Conservation (phyloP, 2,113 vertebrate species). For the Morone chrysops region DNA sequence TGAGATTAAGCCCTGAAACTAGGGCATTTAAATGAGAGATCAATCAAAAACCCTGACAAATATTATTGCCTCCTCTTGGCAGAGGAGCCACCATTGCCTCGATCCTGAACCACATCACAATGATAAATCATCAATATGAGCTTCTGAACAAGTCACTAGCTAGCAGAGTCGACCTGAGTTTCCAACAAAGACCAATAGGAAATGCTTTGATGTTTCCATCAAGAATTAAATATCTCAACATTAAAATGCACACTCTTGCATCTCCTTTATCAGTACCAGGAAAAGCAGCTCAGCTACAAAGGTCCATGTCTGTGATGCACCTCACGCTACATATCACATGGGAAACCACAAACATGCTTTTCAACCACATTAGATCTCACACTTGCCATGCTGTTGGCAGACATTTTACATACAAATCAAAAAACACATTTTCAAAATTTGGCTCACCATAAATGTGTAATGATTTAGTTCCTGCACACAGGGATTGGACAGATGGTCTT, state of each 20-base stretch:
- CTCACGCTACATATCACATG: neutral
- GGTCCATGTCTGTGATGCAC: neutral
- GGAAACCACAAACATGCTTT: neutral
- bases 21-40: constrained; percentile 64
- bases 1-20: constrained; percentile 61
- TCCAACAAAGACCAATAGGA: constrained; percentile 21
- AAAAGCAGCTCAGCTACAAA: neutral
- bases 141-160: constrained; percentile 20
- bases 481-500: constrained; percentile 38
- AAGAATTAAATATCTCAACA: constrained; percentile 7
- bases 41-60: constrained; percentile 58
- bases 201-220: constrained; percentile 7
- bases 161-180: constrained; percentile 28
- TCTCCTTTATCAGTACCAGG: neutral
- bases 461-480: constrained; percentile 23
- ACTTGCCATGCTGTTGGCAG: neutral
- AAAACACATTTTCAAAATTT: constrained; percentile 1
- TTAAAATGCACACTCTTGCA: neutral
- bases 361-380: neutral
- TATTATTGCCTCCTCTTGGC: constrained; percentile 57
- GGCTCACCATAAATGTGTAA: constrained; percentile 5
- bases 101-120: constrained; percentile 22
- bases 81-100: constrained; percentile 42
- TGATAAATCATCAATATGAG: constrained; percentile 44
- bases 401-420: constrained; percentile 3